Evolutionary conservation across 2,888 invertebrate species (phyloP), one percentile per base, ranked within the genome.

Genomic region (Phoronis australis): DNA sequence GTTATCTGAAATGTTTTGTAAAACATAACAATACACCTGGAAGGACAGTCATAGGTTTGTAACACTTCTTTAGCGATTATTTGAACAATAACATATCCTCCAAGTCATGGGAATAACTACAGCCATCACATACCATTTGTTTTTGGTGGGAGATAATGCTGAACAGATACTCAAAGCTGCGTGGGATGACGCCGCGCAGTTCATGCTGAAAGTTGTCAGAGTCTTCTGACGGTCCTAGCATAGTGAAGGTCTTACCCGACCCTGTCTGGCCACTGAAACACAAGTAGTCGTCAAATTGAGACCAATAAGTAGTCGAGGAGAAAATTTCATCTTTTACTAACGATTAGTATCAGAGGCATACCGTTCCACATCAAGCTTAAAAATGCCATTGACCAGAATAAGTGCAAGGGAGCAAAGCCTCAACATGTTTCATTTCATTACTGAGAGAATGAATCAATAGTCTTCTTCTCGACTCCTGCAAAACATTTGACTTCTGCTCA

Each of bases 191-290:
- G 1, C 78, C 78, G 35, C 72, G 57, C 4, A 60, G 47, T 18
- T 68, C 67, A 48, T 70, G 68, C 48, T 73, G 69, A 42, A 73
- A 68, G 45, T 64, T 66, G 22, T 69, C 64, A 35, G 55, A 55
- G 39, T 70, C 66, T 41, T 73, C 73, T n/a, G 65, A 61, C 4
- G 72, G 72, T 4, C 68, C 78, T 15, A 78, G 49, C 78, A 78
- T 78, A 3, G 77, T 78, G 55, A 71, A 76, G 1, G 78, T 78
- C 56, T 78, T 78, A 4, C 78, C 78, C 22, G 75, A 75, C 1
- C 77, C 78, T 15, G 78, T 78, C 61, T 78, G 77, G 1, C 78
- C 78, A 61, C 71, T 73, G 60, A 26, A 60, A 60, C 42, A 25
- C 20, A 21, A 23, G 12, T 4, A 35, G 38, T 6, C 18, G 12